These are phyloP conservation scores for Myotis yumanensis DNA, from an alignment of 2,113 vertebrate genomes.

Conservation along the genomic window DNA sequence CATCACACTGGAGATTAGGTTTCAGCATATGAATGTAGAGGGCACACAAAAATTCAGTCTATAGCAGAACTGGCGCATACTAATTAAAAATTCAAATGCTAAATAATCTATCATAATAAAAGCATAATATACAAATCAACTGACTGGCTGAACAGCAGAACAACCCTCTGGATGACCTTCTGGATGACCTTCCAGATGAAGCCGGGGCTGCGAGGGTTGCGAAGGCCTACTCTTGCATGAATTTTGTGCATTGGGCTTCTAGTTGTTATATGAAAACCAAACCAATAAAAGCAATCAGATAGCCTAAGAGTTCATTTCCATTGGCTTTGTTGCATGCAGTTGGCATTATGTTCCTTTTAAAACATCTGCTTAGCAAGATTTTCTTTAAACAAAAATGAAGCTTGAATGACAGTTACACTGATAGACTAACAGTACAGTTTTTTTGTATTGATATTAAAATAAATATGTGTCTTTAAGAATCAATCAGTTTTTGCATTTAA, in stretches of 20 bases:
- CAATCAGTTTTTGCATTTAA: not conserved
- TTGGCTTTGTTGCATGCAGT: not conserved
- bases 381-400: not conserved
- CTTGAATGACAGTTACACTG: not conserved
- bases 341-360: not conserved
- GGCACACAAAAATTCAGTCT: not conserved
- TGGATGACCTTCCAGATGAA: too few species aligned
- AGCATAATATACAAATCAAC: too few species aligned
- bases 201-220: rapidly evolving
- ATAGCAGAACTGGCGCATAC: not conserved
- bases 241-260: too few species aligned
- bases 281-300: not conserved
- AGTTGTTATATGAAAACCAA: not conserved
- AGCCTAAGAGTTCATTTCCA: not conserved
- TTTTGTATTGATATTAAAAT: not conserved
- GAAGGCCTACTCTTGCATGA: too few species aligned
- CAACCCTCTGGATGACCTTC: too few species aligned
- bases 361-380: not conserved
- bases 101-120: not conserved
- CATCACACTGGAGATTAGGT: not conserved
- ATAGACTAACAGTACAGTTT: not conserved
- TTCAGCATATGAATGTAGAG: not conserved
- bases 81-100: not conserved
- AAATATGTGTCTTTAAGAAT: not conserved
- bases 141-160: too few species aligned